phyloP scores from a whole-genome alignment of 2,888 invertebrate species.

The Cheilosia grossa region DNA sequence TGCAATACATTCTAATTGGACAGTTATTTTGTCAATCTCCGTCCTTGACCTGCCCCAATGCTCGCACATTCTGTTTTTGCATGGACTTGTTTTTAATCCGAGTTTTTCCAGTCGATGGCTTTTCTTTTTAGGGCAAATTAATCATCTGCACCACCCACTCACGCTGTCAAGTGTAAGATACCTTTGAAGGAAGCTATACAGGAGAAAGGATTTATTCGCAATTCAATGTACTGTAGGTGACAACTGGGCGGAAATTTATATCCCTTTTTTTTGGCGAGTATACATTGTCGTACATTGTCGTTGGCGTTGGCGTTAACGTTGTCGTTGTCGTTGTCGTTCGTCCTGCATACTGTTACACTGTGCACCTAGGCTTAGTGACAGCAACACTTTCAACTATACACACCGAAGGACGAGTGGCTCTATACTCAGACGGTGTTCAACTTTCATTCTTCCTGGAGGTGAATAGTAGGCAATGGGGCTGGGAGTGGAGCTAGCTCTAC shows the following conservation, averaged over 20 bases:
- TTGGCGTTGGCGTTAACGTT: background rate
- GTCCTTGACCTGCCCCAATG: conserved; percentile 25
- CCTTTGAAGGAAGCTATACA: background rate
- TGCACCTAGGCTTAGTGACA: conserved; percentile 57
- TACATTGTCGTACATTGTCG: background rate
- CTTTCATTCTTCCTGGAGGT: conserved; percentile 7
- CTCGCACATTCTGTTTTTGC: background rate
- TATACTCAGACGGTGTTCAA: conserved; percentile 31
- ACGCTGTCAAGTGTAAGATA: background rate
- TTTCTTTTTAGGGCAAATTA: too few species aligned
- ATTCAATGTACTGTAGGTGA: conserved; percentile 49
- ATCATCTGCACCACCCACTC: background rate
- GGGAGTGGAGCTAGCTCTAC: conserved; percentile 14
- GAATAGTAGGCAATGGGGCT: background rate
- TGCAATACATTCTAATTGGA: background rate
- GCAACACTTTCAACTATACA: conserved; percentile 15
- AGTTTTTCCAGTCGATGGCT: background rate
- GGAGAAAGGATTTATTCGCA: conserved; percentile 49
- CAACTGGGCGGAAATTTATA: conserved; percentile 65
- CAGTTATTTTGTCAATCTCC: too few species aligned
- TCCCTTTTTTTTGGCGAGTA: conserved; percentile 22
- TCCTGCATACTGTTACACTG: conserved; percentile 45
- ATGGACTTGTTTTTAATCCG: background rate
- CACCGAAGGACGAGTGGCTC: conserved; percentile 24
- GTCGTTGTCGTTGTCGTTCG: conserved; percentile 5